Evolutionary conservation across 2,797 vertebrate species (phyloP).

Genomic region (Molossus molossus): DNA sequence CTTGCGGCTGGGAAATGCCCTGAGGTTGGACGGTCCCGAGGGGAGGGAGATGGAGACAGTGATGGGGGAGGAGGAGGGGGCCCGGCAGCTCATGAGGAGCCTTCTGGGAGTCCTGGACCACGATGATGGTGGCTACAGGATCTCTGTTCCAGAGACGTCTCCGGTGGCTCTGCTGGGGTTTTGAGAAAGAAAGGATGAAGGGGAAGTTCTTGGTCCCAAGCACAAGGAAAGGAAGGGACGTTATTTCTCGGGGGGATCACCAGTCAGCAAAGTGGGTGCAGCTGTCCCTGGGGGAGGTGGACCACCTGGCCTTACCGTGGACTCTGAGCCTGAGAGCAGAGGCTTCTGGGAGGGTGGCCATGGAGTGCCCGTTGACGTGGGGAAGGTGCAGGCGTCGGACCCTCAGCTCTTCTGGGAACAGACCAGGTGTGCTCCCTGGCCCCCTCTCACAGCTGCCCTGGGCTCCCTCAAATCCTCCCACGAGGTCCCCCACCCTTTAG

Average conservation of each 20-base stretch:
- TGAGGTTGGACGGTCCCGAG: rapidly evolving
- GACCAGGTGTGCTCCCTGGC: rapidly evolving
- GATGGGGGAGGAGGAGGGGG: too few species aligned
- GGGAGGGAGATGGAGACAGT: not conserved
- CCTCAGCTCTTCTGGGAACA: not conserved
- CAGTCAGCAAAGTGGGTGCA: rapidly evolving
- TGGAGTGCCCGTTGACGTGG: not conserved
- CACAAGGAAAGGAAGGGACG: not conserved
- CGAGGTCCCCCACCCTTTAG: not conserved
- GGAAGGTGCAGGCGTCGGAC: not conserved
- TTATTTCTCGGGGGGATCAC: not conserved
- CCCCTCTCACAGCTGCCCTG: not conserved
- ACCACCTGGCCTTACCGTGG: not conserved
- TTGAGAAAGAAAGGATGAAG: too few species aligned
- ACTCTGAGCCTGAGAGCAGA: not conserved
- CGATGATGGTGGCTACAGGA: rapidly evolving
- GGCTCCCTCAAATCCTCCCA: not conserved
- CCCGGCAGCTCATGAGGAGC: not conserved
- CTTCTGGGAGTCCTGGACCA: rapidly evolving
- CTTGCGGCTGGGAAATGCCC: not conserved
- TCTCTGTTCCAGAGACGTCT: not conserved
- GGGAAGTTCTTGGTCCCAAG: not conserved
- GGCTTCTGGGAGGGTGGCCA: not conserved
- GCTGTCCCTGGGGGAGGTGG: too few species aligned
- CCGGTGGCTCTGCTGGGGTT: not conserved